Evolutionary conservation across 2,888 invertebrate genomes (phyloP).

Genomic region (Plebejus melissa): DNA sequence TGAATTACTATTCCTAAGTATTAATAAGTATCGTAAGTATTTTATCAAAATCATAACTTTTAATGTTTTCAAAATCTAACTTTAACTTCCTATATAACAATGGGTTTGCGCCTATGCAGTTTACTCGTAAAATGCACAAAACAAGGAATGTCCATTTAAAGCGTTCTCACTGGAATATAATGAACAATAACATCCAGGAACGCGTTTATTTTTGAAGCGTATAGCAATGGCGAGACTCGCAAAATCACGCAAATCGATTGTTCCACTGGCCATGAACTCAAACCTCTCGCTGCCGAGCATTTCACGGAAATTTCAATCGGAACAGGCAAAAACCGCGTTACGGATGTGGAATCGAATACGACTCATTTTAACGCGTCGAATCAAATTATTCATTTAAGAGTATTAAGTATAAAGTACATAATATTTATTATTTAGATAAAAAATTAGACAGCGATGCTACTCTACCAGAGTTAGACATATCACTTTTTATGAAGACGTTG

Average conservation of each 20-base stretch:
- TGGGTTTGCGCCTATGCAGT: background rate
- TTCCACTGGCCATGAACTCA: conserved; percentile 67
- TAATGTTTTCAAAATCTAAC: too few species aligned
- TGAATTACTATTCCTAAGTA: too few species aligned
- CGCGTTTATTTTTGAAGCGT: conserved; percentile 37
- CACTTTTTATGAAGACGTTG: conserved; percentile 50
- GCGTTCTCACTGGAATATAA: conserved; percentile 1
- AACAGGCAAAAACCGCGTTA: conserved; percentile 33
- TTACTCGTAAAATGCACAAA: background rate
- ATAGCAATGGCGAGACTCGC: conserved; percentile 38
- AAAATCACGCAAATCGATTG: conserved; percentile 64
- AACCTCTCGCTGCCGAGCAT: conserved; percentile 47
- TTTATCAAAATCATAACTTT: too few species aligned
- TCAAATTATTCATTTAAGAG: background rate
- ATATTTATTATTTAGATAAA: background rate
- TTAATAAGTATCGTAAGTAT: too few species aligned
- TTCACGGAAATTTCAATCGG: conserved; percentile 45
- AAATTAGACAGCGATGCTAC: conserved; percentile 2
- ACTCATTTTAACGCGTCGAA: conserved; percentile 12
- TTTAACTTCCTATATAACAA: background rate
- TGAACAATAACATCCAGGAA: conserved; percentile 26
- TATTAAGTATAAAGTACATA: background rate
- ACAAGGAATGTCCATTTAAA: conserved; percentile 8
- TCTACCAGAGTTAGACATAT: conserved; percentile 32
- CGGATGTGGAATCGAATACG: conserved; percentile 35